Percentiles rank a stretch among this genome's conserved stretches.
These are phyloP conservation scores for Zaprionus inermis DNA, from an alignment of 1,140 invertebrate species.

Conservation along the genomic window DNA sequence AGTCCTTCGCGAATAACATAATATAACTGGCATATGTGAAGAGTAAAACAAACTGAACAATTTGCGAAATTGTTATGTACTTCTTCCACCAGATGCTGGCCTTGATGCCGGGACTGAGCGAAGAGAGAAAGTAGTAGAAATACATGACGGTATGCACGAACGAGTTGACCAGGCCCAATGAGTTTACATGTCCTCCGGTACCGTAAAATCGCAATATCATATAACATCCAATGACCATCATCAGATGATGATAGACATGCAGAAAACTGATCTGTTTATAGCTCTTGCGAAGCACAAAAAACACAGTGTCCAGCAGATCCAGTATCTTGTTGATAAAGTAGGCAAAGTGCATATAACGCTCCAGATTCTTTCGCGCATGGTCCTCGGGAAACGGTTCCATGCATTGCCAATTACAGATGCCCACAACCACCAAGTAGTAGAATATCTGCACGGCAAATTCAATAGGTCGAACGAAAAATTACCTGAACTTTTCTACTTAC, in stretches of 20 bases:
- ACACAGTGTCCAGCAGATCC: constrained; percentile 90
- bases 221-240: constrained; percentile 41
- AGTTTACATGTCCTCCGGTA: constrained; percentile 88
- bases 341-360: constrained; percentile 47
- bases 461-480: too few species aligned
- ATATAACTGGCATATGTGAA: constrained; percentile 87
- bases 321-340: constrained; percentile 74
- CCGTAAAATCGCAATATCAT: constrained; percentile 45
- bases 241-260: constrained; percentile 94
- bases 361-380: constrained; percentile 51
- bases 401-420: constrained; percentile 57
- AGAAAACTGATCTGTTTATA: constrained; percentile 92
- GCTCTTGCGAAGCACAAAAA: constrained; percentile 95
- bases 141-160: constrained; percentile 93
- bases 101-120: constrained; percentile 87
- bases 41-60: constrained; percentile 90
- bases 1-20: constrained; percentile 88
- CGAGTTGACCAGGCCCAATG: constrained; percentile 90
- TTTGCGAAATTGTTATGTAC: constrained; percentile 91
- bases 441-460: constrained; percentile 57
- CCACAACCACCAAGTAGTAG: constrained; percentile 50
- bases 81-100: constrained; percentile 93
- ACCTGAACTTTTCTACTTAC: constrained; percentile 41
- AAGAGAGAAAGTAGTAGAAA: constrained; percentile 90
- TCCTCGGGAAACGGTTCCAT: constrained; percentile 56